Base-by-base conservation (phyloP, 1,140 invertebrate genomes). In the Halesus radiatus region DNA sequence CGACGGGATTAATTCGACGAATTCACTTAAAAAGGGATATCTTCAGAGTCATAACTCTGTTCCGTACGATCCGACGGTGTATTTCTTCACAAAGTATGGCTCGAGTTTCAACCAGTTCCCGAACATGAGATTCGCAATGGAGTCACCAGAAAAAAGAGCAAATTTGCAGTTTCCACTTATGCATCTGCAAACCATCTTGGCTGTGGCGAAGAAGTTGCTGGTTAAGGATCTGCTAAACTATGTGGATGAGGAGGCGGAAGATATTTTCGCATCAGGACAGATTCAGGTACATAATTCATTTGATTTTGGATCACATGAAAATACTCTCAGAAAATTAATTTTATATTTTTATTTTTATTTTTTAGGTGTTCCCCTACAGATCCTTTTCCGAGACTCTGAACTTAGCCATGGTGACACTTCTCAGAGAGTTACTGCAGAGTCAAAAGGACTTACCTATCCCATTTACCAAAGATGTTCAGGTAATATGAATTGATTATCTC, bases 321-420 rank as follows among this genome's bases (percentile, higher is more conserved):
- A 45, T 13, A 45, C 10, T 13, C 8, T 13, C 37, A 13, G 37
- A 45, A 45, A 45, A 13, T 45, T 45, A 10, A 45, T 45, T 45
- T 45, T 45, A 10, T 13, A 13, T 45, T 45, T 13, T 5, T 56
- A 3, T 20, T 20, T 18, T n/a, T 53, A 37, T 74, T 54, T 91
- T 95, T 50, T 90, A 93, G 86, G 92, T 94, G 76, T 97, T 96
- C 85, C 95, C 95, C 3, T 98, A 98, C 87, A 94, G 95, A 85
- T 96, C 95, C 3, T 97, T 98, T 85, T 98, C 96, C 81, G 98
- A 99, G 90, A 97, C 96, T 0, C 90, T 99, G 58, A 98, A 97
- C 88, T 89, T 99, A 54, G 97, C 98, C 0, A 93, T 98, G 91
- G 96, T 99, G 2, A 97, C 97, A 0, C 88, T 99, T 68, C 88